Evolutionary conservation across 2,888 invertebrate species (phyloP).

Genomic region (Cheilosia vulpina): DNA sequence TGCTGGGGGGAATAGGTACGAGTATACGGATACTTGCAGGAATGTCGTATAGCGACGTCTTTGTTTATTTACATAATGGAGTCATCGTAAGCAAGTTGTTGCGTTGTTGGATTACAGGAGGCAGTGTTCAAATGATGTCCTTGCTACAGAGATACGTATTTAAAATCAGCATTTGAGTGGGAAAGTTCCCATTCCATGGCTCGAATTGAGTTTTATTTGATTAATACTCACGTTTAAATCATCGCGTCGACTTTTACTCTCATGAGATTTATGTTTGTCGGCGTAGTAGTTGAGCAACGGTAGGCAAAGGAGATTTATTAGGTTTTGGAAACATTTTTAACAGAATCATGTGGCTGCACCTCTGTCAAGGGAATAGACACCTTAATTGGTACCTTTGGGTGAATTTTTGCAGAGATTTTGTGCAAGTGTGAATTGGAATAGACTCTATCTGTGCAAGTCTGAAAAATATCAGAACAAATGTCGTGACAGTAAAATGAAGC

Average conservation of each 20-base stretch:
- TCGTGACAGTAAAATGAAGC: no score
- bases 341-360: background rate
- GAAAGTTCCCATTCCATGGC: background rate
- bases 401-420: background rate
- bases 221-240: background rate
- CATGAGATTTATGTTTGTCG: background rate
- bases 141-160: background rate
- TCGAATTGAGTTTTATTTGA: background rate
- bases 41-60: background rate
- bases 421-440: background rate
- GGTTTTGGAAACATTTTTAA: background rate
- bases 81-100: conserved; percentile 2
- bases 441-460: no score
- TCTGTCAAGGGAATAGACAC: background rate
- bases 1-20: background rate
- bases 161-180: no score
- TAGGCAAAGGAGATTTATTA: background rate
- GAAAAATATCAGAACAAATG: no score
- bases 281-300: background rate
- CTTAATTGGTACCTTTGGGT: conserved; percentile 1
- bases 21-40: background rate
- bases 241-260: background rate
- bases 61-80: no score
- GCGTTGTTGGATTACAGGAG: background rate
- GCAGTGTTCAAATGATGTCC: no score